Conservation (phyloP, 2,797 vertebrate genomes). For the Trichosurus vulpecula region DNA sequence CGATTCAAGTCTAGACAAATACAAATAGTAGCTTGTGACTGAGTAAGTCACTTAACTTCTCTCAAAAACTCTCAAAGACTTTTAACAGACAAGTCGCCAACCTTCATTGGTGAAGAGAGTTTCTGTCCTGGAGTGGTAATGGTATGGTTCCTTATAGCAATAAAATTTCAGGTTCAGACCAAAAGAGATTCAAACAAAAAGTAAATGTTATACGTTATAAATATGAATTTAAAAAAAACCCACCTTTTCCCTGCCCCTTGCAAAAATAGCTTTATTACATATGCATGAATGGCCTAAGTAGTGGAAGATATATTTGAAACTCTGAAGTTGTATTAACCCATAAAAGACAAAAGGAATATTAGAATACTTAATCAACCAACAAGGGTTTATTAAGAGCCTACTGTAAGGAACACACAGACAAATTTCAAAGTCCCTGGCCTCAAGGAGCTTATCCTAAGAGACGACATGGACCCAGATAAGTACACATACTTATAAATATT, state of each 20-base stretch:
- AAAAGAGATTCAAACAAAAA: background rate
- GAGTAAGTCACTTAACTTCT: background rate
- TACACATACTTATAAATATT: background rate
- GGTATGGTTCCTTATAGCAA: background rate
- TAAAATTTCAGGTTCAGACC: background rate
- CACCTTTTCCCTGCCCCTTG: background rate
- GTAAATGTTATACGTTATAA: slow-evolving; percentile 54
- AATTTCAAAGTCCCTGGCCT: background rate
- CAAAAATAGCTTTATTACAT: slow-evolving; percentile 18
- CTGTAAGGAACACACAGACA: background rate
- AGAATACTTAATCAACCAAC: slow-evolving; percentile 21
- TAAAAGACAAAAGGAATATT: slow-evolving; percentile 34
- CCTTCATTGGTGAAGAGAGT: background rate
- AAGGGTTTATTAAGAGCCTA: slow-evolving; percentile 12
- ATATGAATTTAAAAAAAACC: slow-evolving; percentile 31
- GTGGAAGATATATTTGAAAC: slow-evolving; percentile 15
- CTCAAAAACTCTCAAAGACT: background rate
- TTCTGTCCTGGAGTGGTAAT: background rate
- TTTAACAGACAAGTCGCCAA: background rate
- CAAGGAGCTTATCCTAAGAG: background rate
- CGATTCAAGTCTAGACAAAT: background rate
- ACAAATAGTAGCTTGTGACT: background rate
- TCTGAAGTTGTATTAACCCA: slow-evolving; percentile 34
- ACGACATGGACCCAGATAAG: background rate
- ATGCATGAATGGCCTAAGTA: slow-evolving; percentile 29